A percentile compares a stretch with the other conserved stretches of the same genome.
These are phyloP conservation scores for Australoheros facetus DNA, from an alignment of 2,797 vertebrate species.

Conservation along the genomic window DNA sequence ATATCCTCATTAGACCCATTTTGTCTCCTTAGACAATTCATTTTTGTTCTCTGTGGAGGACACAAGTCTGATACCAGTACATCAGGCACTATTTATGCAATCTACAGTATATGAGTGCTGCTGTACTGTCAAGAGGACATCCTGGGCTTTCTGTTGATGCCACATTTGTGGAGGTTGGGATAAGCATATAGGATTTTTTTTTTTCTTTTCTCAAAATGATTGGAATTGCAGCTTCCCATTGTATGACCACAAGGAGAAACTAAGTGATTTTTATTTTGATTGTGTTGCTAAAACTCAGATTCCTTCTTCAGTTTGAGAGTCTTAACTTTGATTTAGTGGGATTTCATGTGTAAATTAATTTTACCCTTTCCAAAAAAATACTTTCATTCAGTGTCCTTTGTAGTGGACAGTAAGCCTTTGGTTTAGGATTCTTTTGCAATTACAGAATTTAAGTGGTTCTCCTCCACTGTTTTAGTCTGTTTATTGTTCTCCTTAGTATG, in stretches of 20 bases:
- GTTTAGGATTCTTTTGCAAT: too few species aligned
- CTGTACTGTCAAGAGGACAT: not conserved
- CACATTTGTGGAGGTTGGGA: not conserved
- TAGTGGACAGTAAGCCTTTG: accelerated
- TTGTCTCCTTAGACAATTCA: too few species aligned
- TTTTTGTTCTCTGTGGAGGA: too few species aligned
- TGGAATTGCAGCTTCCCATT: accelerated
- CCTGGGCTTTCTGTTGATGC: not conserved
- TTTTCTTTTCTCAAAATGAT: not conserved
- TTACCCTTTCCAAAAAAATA: not conserved
- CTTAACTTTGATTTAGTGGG: not conserved
- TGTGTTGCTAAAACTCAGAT: not conserved
- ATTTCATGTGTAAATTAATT: not conserved
- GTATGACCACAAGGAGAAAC: not conserved
- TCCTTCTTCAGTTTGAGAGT: not conserved
- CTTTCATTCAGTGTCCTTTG: too few species aligned
- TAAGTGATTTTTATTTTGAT: not conserved
- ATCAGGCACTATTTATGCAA: not conserved
- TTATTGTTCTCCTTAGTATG: too few species aligned
- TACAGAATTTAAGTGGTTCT: too few species aligned
- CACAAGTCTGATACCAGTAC: not conserved
- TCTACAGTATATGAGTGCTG: not conserved
- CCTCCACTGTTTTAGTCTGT: too few species aligned
- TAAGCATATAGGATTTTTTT: not conserved
- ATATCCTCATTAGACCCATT: not conserved